These are phyloP conservation scores for Oreotrochilus melanogaster DNA, from an alignment of 2,113 vertebrate genomes.

Conservation along the genomic window DNA sequence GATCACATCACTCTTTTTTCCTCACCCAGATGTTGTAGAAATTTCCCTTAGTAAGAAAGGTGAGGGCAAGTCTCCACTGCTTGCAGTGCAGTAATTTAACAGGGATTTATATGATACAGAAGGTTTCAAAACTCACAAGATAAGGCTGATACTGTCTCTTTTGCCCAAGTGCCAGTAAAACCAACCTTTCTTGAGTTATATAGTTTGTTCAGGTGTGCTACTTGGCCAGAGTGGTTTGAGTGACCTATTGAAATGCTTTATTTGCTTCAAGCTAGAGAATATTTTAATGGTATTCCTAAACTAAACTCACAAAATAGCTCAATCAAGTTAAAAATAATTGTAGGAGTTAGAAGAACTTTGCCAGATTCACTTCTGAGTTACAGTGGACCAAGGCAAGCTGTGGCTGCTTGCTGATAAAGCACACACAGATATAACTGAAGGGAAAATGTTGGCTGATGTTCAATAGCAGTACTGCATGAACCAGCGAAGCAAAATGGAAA, in stretches of 20 bases:
- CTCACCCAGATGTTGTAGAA: not conserved
- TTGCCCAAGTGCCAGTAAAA: not conserved
- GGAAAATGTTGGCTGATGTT: not conserved
- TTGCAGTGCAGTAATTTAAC: not conserved
- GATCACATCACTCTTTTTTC: not conserved
- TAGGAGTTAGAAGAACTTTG: not conserved
- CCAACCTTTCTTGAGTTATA: not conserved
- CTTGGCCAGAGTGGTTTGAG: not conserved
- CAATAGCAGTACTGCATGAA: not conserved
- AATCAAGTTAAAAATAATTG: not conserved
- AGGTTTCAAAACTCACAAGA: not conserved
- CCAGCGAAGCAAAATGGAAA: not conserved
- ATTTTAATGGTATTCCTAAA: not conserved
- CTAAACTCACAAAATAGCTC: not conserved
- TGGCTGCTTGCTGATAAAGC: not conserved
- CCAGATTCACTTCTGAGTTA: not conserved
- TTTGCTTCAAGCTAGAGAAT: not conserved
- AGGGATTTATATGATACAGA: not conserved
- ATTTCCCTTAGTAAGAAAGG: not conserved
- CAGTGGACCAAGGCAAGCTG: not conserved
- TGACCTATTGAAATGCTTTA: not conserved
- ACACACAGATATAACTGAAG: not conserved
- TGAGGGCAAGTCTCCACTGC: not conserved
- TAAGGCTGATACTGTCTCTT: not conserved
- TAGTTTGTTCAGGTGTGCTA: not conserved